Evolutionary conservation across 2,113 vertebrate species (phyloP), one percentile per base, ranked within the genome.

Genomic region (Bubo scandiacus): DNA sequence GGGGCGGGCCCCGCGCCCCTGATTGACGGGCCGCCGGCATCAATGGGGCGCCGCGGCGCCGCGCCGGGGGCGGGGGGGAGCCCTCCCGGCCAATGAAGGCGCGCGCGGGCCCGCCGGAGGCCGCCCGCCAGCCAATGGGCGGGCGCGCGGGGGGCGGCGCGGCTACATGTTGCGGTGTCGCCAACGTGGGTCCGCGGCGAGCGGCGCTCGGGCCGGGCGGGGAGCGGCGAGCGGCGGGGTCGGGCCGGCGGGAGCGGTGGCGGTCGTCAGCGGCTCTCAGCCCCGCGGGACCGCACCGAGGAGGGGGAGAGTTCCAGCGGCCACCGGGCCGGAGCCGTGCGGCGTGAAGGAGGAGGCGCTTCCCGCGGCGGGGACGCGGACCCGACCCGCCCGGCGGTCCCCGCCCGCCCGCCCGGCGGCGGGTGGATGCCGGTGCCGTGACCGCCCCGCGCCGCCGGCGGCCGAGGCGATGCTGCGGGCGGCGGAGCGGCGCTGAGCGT

Each of bases 121-220:
- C 42, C n/a, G 29, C 30, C 40, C 30, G 45, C 30, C 82, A 89
- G 70, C 98, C 98, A 98, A 98, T 98, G 85, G 94, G 47, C 59
- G 86, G 86, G 94, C 89, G 91, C 42, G 49, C 34, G 14, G 18
- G 59, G 34, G n/a, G 57, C 40, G 55, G 94, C 95, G 98, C 26
- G 98, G n/a, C 55, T 87, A 73, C 90, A 93, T 88, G 96, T 96
- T 97, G 98, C 98, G 97, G 97, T 97, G 98, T 96, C 51, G 98
- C 98, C 98, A 99, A 99, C 99, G 98, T 99, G 99, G 98, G 98
- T 96, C 90, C 66, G 95, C 94, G 95, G 96, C 86, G 54, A 62
- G 70, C 47, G 94, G 72, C 49, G 54, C 51, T 86, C 9, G 67
- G 71, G 61, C 51, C 77, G 77, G 75, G 61, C 10, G n/a, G 91